Percentiles rank a stretch among this genome's conserved stretches.
Conservation (phyloP, 37 sponge, comb jelly and placozoan genomes). For the Chondrosia reniformis region DNA sequence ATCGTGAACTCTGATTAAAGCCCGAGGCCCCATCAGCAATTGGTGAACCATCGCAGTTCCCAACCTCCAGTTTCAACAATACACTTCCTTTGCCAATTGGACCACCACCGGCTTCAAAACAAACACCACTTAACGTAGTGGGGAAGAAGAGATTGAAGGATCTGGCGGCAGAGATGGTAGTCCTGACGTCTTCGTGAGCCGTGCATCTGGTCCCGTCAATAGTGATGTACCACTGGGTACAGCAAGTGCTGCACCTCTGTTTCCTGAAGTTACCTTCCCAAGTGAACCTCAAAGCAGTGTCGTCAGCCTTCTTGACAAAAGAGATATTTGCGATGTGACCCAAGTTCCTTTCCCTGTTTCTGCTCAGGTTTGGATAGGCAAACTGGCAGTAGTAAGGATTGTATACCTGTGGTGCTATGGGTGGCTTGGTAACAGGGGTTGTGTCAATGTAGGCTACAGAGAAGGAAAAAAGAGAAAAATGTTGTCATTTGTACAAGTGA, state of each 20-base stretch:
- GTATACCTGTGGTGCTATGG: constrained; percentile 35
- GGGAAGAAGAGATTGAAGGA: constrained; percentile 43
- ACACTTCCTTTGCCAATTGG: constrained; percentile 3
- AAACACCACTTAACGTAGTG: constrained; percentile 49
- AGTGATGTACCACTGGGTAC: constrained; percentile 51
- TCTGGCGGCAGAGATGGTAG: constrained; percentile 13
- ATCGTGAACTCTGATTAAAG: constrained; percentile 45
- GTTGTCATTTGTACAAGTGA: not conserved
- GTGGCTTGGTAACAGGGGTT: not conserved
- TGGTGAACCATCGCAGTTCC: constrained; percentile 33
- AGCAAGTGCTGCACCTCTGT: constrained; percentile 49
- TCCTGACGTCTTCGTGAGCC: constrained; percentile 36
- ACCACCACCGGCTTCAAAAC: constrained; percentile 17
- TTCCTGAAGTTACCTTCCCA: constrained; percentile 73
- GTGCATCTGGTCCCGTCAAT: constrained; percentile 46
- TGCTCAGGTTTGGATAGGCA: constrained; percentile 32
- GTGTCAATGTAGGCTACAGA: not conserved
- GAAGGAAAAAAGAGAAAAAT: not conserved
- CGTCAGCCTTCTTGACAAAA: constrained; percentile 39
- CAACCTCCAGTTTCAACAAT: constrained; percentile 38
- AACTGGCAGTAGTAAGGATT: constrained; percentile 59
- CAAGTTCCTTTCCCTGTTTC: constrained; percentile 48
- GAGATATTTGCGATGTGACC: constrained; percentile 25
- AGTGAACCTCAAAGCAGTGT: constrained; percentile 43
- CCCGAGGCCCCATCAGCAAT: constrained; percentile 43